Base-by-base conservation (phyloP, 2,113 vertebrate species). In the Gnathonemus echidnorhynchus region DNA sequence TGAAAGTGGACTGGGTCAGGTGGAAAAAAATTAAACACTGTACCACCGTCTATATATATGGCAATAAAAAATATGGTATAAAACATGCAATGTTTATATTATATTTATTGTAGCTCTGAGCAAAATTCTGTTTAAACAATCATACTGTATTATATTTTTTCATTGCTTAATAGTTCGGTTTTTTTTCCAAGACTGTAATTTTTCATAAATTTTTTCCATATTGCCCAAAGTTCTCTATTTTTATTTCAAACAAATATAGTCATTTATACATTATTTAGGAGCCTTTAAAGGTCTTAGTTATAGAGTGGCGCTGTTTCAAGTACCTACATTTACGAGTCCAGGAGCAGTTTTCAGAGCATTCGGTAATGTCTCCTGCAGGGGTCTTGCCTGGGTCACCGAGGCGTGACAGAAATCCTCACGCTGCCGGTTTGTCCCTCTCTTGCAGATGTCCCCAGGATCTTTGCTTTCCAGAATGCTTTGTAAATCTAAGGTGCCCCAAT, bases 1-100 rank as follows among this genome's bases (percentile, higher is more conserved):
- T 86, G 39, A 91, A 91, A 92, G 87, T 88, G 10, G n/a, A 89
- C 90, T 85, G 86, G 91, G 7, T 48, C 83, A 45, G 45, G 83
- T 91, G 92, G 90, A 92, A 90, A 50, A 48, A 90, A 80, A 45
- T 3, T 15, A 39, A 91, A 91, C 45, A 93, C 89, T 93, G 88
- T 93, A 87, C 90, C 92, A 92, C 93, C 92, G 24, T 46, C 39
- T 45, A 85, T 85, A 85, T 48, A 46, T 85, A 21, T 84, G 21
- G 17, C 17, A 45, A 46, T 84, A 85, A 45, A 56, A 83, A 42
- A 83, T 83, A 45, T 45, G 19, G 5, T 45, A 83, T 83, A 83
- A 42, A 83, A 83, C 77, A 31, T 70, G n/a, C 10, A 70, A 42
- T 77, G 74, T 80, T 80, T 80, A 80, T 42, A 80, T 80, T 80